Evolutionary conservation across 1,140 invertebrate genomes (phyloP).

Genomic region (Leptinotarsa defecta): DNA sequence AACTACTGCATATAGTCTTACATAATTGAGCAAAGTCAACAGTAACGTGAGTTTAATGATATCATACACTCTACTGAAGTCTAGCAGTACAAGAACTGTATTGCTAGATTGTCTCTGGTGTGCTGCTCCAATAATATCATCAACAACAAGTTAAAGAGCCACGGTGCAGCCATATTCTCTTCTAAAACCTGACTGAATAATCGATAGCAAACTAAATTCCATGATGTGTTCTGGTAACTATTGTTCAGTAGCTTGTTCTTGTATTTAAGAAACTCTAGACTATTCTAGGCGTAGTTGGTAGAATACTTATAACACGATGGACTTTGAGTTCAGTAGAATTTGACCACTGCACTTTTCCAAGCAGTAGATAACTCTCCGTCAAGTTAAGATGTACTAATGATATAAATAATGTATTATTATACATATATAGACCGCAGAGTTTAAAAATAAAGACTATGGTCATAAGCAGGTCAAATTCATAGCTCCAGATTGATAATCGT

Average conservation of each 20-base stretch:
- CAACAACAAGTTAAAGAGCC: neutral
- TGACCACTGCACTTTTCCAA: neutral
- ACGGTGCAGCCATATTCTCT: neutral
- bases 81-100: neutral
- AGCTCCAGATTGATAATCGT: no score
- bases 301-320: neutral
- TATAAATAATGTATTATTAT: no score
- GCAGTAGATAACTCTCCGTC: no score
- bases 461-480: no score
- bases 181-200: neutral
- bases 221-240: neutral
- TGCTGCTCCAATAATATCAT: neutral
- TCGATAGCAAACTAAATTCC: neutral
- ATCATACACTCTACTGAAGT: neutral
- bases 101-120: neutral
- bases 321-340: neutral
- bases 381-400: no score
- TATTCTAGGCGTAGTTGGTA: neutral
- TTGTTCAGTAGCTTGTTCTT: neutral
- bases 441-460: no score
- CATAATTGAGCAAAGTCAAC: neutral
- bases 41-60: neutral
- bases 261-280: neutral
- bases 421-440: no score
- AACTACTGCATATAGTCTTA: neutral